Evolutionary conservation across 2,797 vertebrate species (phyloP).

Genomic region (Steatocranus sp.): DNA sequence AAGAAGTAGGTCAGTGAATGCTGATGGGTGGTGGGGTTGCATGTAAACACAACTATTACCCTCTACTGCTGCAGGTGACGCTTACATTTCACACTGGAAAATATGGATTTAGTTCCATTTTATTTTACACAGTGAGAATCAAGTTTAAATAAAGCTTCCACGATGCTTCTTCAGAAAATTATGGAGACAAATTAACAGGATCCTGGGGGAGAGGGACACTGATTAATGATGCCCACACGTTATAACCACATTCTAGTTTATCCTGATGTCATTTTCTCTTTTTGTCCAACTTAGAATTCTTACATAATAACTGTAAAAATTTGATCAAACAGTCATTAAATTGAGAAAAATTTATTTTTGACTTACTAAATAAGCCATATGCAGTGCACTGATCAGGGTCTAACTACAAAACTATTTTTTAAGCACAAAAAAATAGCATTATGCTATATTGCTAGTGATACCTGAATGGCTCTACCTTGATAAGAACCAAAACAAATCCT

Average conservation of each 20-base stretch:
- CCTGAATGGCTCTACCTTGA: background rate
- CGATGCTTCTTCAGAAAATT: background rate
- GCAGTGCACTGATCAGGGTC: background rate
- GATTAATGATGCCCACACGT: background rate
- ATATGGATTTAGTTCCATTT: background rate
- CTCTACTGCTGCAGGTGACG: background rate
- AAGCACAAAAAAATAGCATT: background rate
- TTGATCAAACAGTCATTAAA: background rate
- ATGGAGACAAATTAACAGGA: background rate
- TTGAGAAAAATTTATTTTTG: background rate
- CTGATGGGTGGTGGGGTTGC: background rate
- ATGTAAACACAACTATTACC: background rate
- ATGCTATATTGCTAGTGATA: background rate
- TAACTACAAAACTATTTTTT: background rate
- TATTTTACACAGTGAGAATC: background rate
- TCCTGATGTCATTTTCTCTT: background rate
- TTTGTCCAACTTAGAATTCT: background rate
- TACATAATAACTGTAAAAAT: background rate
- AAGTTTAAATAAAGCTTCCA: background rate
- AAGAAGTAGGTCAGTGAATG: conserved; percentile 27
- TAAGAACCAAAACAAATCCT: background rate
- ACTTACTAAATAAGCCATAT: background rate
- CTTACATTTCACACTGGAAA: background rate
- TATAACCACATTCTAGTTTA: background rate
- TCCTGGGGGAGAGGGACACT: background rate